Base-by-base conservation (phyloP, 2,113 vertebrate species). In the Elephas maximus region DNA sequence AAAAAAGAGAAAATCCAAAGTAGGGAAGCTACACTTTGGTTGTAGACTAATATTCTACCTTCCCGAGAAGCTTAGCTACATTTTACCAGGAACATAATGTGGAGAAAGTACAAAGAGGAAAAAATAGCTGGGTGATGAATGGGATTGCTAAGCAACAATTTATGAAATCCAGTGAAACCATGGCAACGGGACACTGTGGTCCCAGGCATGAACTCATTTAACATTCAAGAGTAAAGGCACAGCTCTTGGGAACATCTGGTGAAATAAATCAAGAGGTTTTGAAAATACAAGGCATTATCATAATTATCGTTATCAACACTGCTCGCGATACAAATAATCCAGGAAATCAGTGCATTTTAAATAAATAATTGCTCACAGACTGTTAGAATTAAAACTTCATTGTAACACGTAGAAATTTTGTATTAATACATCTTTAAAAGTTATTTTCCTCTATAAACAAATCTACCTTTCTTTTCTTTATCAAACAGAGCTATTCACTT, bases 111-210 rank as follows among this genome's bases (percentile, higher is more conserved):
- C 44, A 94, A 91, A 83, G 89, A 73, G 78, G 48, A 48, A 94
- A 94, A 94, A 94, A 91, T 88, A 92, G 78, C 33, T 88, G 78
- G 33, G 24, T 94, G 78, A 92, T 28, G 44, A 37, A 71, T 92
- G 78, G 33, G 21, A 92, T 96, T 94, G 95, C 95, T 94, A 96
- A 88, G 89, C 93, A 96, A 96, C 93, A 83, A 51, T 92, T 94
- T 84, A 84, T 96, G 67, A 96, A 96, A 96, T 94, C 62, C 86
- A 88, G 15, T 85, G 89, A 92, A 96, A 94, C 95, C 93, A 94
- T 96, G 93, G 71, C 80, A 88, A 96, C 82, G 33, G 93, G 89
- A 96, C 89, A 96, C 53, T 93, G 81, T 67, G 91, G 53, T 93
- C 87, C 62, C 26, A 94, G 84, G 21, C 51, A 89, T 91, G 62